A percentile compares a stretch with the other conserved stretches of the same genome.
Conservation (phyloP, 2,888 invertebrate genomes). For the Psylliodes chrysocephalus region DNA sequence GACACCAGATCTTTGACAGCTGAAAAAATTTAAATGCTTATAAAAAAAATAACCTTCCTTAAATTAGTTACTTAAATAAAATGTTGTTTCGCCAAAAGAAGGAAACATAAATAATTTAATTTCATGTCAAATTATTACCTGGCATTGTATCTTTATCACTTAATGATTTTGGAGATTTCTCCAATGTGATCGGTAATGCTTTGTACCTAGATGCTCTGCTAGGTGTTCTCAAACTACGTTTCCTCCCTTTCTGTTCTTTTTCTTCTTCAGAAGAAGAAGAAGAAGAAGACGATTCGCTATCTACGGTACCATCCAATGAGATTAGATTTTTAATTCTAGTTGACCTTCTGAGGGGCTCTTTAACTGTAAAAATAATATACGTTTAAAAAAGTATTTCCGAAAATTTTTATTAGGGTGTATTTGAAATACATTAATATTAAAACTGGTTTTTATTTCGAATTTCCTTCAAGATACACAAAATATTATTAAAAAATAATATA, state of each 20-base stretch:
- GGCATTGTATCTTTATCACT: neutral
- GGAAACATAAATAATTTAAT: neutral
- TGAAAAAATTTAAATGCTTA: slow-evolving; percentile 35
- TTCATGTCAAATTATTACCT: neutral
- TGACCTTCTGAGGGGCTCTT: slow-evolving; percentile 4
- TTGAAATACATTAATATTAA: too few species aligned
- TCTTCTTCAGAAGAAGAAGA: slow-evolving; percentile 42
- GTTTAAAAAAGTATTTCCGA: too few species aligned
- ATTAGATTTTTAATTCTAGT: neutral
- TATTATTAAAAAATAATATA: too few species aligned
- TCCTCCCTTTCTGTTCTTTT: neutral
- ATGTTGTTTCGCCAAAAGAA: neutral
- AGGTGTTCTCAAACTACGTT: slow-evolving; percentile 9
- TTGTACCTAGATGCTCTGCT: slow-evolving; percentile 25
- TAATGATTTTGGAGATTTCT: slow-evolving; percentile 21
- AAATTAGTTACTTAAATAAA: neutral
- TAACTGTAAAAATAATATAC: neutral
- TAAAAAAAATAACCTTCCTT: neutral
- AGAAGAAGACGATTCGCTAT: slow-evolving; percentile 42
- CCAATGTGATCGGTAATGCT: slow-evolving; percentile 30
- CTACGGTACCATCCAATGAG: slow-evolving; percentile 41
- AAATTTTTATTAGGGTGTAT: too few species aligned
- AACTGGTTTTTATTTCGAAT: too few species aligned
- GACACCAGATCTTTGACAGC: slow-evolving; percentile 35
- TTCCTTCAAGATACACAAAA: too few species aligned